Evolutionary conservation across 1,140 invertebrate genomes (phyloP).

Genomic region (Pissodes strobi): DNA sequence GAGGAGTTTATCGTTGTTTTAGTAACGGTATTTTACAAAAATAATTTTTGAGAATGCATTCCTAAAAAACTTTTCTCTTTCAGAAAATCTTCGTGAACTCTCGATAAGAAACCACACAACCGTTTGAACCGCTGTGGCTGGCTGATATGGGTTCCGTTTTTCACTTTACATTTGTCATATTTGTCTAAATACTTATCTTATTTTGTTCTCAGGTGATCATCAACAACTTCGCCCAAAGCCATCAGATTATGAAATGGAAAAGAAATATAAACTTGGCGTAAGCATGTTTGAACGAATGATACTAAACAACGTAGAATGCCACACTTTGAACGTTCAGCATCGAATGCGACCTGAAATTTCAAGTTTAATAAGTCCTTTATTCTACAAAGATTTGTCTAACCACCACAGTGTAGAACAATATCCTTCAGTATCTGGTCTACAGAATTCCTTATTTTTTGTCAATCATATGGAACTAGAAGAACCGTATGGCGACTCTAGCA

Average conservation of each 20-base stretch:
- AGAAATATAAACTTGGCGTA: slow-evolving; percentile 61
- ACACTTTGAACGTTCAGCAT: slow-evolving; percentile 64
- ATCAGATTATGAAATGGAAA: slow-evolving; percentile 63
- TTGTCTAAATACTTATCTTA: too few relatives aligned
- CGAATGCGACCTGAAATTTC: slow-evolving; percentile 71
- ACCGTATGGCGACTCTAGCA: slow-evolving; percentile 59
- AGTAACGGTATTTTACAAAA: too few relatives aligned
- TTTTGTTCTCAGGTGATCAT: slow-evolving; percentile 68
- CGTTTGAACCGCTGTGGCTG: too few relatives aligned
- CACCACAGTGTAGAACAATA: slow-evolving; percentile 60
- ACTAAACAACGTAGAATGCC: slow-evolving; percentile 60
- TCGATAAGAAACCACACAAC: too few relatives aligned
- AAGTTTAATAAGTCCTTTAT: slow-evolving; percentile 62
- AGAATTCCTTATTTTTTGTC: slow-evolving; percentile 65
- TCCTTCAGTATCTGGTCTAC: slow-evolving; percentile 58
- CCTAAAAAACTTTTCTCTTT: too few relatives aligned
- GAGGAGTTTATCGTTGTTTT: too few relatives aligned
- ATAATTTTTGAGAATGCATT: too few relatives aligned
- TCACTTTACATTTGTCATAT: too few relatives aligned
- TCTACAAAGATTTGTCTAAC: slow-evolving; percentile 64
- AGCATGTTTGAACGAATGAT: slow-evolving; percentile 77
- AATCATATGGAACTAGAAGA: slow-evolving; percentile 60
- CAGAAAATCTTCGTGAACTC: too few relatives aligned
- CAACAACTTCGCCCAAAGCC: slow-evolving; percentile 71
- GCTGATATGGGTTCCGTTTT: too few relatives aligned